Conservation (phyloP, 2,888 invertebrate genomes). For the Eristalis intricaria region DNA sequence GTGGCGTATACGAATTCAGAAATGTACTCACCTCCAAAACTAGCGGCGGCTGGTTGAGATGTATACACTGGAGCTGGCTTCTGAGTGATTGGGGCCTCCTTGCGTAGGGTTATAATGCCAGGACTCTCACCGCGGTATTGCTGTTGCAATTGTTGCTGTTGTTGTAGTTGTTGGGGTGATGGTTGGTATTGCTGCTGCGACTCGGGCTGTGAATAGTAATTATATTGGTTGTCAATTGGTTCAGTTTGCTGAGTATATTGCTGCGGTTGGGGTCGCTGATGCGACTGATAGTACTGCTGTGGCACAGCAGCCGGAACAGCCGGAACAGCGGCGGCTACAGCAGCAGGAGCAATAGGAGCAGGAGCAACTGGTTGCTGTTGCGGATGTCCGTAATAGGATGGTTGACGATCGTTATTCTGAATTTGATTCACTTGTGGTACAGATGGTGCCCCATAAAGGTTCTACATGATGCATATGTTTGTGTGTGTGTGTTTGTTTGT, state of each 20-base stretch:
- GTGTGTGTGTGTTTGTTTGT: neutral
- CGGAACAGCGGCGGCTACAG: slow-evolving; percentile 69
- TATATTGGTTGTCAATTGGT: slow-evolving; percentile 79
- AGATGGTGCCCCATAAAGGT: slow-evolving; percentile 66
- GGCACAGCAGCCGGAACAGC: slow-evolving; percentile 69
- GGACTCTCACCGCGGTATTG: slow-evolving; percentile 82
- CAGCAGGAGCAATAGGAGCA: slow-evolving; percentile 72
- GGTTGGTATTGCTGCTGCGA: slow-evolving; percentile 74
- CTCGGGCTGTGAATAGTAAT: slow-evolving; percentile 81
- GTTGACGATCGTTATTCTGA: slow-evolving; percentile 71
- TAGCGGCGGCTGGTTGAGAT: slow-evolving; percentile 91
- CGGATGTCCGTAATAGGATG: slow-evolving; percentile 73
- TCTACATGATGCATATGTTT: slow-evolving; percentile 47
- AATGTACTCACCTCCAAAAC: slow-evolving; percentile 84
- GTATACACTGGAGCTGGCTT: slow-evolving; percentile 88
- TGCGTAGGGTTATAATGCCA: slow-evolving; percentile 84
- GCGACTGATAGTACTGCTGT: slow-evolving; percentile 74
- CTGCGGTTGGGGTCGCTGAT: slow-evolving; percentile 76
- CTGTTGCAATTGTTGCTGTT: slow-evolving; percentile 73
- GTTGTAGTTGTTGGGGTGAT: slow-evolving; percentile 73
- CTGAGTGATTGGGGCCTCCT: slow-evolving; percentile 89
- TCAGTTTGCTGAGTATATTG: slow-evolving; percentile 67
- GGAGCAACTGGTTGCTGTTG: slow-evolving; percentile 73
- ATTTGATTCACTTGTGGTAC: slow-evolving; percentile 63
- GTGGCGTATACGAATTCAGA: neutral